Base-by-base conservation (phyloP, 2,797 vertebrate genomes). In the Pitangus sulphuratus region DNA sequence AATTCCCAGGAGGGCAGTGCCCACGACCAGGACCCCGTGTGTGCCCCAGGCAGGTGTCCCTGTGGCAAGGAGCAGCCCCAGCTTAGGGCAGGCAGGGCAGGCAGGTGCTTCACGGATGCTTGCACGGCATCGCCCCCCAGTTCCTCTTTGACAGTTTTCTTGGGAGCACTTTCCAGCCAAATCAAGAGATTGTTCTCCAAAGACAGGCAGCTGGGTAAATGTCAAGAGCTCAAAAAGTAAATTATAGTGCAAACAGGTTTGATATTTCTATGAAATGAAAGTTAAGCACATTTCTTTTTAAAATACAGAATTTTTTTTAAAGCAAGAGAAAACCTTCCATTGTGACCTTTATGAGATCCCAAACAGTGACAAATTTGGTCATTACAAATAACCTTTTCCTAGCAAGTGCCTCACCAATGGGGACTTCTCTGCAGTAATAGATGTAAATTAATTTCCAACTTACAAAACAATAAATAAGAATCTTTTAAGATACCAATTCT, bases 321-420 rank as follows among this genome's bases (percentile, higher is more conserved):
- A 98, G 98, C 98, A 98, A 98, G 97, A 97, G 91, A 96, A 97
- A 97, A 94, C 89, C 93, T 97, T 97, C 97, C 98, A 82, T 93
- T 74, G 95, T 99, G 99, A 99, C 99, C 98, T 99, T 99, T 98
- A 98, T 97, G 91, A 95, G 97, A 98, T 98, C 98, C 97, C 97
- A 98, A 99, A 98, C 98, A 98, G 98, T 98, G 98, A 98, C 97
- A 96, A 98, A 98, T 98, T 97, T 98, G 98, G 98, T 98, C 98
- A 98, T 99, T 99, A 98, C 98, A 98, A 98, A 97, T 98, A 98
- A 98, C 98, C 98, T 98, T 98, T 98, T 96, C 97, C 97, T 89
- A 92, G 95, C 92, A 95, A 97, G 96, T 87, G 89, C 92, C 94
- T 96, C 94, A 92, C 95, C 97, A 91, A 76, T 39, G 28, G 94